Evolutionary conservation across 2,797 vertebrate species (phyloP).

Genomic region (Staurois parvus): DNA sequence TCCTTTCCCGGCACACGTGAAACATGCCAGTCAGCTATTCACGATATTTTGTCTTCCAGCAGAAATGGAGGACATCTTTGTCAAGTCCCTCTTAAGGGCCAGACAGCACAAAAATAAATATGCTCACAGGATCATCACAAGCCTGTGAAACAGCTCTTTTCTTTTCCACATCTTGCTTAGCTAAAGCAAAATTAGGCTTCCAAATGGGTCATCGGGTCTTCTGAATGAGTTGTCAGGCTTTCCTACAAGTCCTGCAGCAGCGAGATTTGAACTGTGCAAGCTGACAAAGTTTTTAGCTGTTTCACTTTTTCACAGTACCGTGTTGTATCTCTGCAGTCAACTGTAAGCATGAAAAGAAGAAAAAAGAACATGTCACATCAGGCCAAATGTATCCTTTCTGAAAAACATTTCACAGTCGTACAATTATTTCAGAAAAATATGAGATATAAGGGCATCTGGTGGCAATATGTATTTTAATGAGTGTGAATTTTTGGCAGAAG

Average conservation of each 20-base stretch:
- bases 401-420: background rate
- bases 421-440: background rate
- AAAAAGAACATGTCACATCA: conserved; percentile 53
- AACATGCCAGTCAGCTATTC: conserved; percentile 51
- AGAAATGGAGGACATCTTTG: conserved; percentile 66
- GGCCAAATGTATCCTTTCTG: background rate
- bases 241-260: conserved; percentile 91
- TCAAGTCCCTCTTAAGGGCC: conserved; percentile 63
- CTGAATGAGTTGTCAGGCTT: conserved; percentile 78
- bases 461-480: conserved; percentile 1
- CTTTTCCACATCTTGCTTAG: conserved; percentile 28
- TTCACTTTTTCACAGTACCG: conserved; percentile 95
- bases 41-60: conserved; percentile 66
- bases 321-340: conserved; percentile 92
- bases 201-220: background rate
- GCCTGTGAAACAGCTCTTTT: conserved; percentile 34
- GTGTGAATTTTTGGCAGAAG: background rate
- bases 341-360: conserved; percentile 69
- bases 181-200: conserved; percentile 14
- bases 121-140: conserved; percentile 49
- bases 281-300: conserved; percentile 92
- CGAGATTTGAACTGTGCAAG: conserved; percentile 91
- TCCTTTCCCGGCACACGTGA: conserved; percentile 38
- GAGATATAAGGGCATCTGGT: background rate
- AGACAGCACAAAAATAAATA: conserved; percentile 59